Evolutionary conservation across 2,888 invertebrate genomes (phyloP), one percentile per base, ranked within the genome.

Genomic region (Holacanthella duospinosa): DNA sequence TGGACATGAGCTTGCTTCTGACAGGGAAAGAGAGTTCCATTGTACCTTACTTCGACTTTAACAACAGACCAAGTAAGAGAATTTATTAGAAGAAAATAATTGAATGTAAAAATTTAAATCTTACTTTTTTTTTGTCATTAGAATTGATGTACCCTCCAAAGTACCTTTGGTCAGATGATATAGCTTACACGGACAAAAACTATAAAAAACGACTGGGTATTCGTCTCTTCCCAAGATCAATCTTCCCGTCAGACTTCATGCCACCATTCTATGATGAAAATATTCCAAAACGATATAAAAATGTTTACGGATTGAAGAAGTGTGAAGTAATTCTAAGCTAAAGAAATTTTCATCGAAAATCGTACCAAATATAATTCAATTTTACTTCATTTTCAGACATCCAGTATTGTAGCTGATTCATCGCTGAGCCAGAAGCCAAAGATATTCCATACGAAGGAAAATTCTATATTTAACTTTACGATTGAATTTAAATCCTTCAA

Each of bases 161-260:
- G 25, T 71, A 60, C 53, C 63, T 71, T 1, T 43, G 29, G 1
- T 24, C 60, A 1, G 29, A 60, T 9, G 29, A 55, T 25, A 59
- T 59, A 29, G 60, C 63, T 16, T 26, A 61, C 24, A 61, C 62
- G 12, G 54, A 64, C 16, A 27, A 63, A n/a, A 59, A 61, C 43
- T 71, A 70, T 59, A 62, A 60, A 21, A 62, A 64, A 48, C 60
- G 71, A 27, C 53, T 66, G 21, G 70, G 60, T 19, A 70, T 70
- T 67, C 64, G 65, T 62, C 55, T 71, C 1, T 27, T 70, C 6
- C 66, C 64, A 27, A 68, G 68, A 57, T 64, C 68, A 24, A 53
- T 71, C 4, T 70, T 69, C 55, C 71, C 68, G 4, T 67, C 68
- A 4, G 71, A 71, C 56, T 71, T 67, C 55, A 69, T 71, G 36